phyloP scores from a whole-genome alignment of 2,113 vertebrate species.

The Capreolus pygargus region DNA sequence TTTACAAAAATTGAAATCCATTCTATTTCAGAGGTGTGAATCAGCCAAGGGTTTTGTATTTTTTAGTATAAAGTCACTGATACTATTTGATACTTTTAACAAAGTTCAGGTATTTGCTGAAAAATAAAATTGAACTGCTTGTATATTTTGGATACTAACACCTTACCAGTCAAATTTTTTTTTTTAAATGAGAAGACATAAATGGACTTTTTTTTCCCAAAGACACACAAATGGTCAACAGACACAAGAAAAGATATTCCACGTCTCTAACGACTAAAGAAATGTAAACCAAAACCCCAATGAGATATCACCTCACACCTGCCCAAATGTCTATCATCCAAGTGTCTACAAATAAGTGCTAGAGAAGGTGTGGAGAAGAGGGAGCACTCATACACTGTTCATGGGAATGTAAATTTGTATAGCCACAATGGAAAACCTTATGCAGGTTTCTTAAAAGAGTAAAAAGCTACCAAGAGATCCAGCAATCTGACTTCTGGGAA shows the following conservation, averaged over 20 bases:
- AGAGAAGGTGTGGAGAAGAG: not conserved
- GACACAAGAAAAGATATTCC: not conserved
- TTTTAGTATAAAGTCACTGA: not conserved
- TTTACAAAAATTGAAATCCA: not conserved
- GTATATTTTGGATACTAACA: not conserved
- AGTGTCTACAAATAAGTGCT: not conserved
- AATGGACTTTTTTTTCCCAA: not conserved
- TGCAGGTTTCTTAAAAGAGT: not conserved
- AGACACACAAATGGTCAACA: not conserved
- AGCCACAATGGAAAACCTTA: not conserved
- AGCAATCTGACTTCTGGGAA: not conserved
- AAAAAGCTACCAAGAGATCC: not conserved
- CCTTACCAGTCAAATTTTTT: not conserved
- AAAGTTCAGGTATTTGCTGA: not conserved
- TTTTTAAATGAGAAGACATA: not conserved
- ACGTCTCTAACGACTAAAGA: fast-evolving
- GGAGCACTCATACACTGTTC: no score
- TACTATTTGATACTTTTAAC: not conserved
- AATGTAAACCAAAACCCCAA: not conserved
- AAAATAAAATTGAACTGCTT: not conserved
- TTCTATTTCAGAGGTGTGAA: not conserved
- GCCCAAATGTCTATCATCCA: not conserved
- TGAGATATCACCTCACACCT: not conserved
- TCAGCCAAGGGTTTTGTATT: not conserved
- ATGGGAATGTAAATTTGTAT: not conserved